A percentile compares a stretch with the other conserved stretches of the same genome.
Evolutionary conservation across 2,113 vertebrate species (phyloP).

Genomic region (Laterallus jamaicensis): DNA sequence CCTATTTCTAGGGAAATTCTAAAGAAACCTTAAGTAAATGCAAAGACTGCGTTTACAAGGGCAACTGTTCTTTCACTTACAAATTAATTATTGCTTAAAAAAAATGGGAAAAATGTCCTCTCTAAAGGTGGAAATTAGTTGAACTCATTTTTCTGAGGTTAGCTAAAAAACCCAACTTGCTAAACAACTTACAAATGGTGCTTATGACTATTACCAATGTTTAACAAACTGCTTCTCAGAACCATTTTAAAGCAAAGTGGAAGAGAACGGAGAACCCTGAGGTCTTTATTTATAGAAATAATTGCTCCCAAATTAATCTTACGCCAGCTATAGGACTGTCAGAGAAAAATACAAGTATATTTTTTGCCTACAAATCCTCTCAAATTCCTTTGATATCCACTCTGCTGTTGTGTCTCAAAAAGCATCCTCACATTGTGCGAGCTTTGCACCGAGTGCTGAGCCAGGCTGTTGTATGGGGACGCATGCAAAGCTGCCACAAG

Average conservation of each 20-base stretch:
- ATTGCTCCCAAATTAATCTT: neutral
- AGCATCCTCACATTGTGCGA: neutral
- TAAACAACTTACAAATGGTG: neutral
- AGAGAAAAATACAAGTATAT: neutral
- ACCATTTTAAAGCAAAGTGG: neutral
- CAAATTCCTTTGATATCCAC: neutral
- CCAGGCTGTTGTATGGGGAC: neutral
- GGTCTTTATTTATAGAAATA: neutral
- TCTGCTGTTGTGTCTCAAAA: neutral
- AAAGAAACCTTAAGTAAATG: neutral
- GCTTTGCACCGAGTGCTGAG: neutral
- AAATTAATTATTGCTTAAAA: neutral
- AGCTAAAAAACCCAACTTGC: neutral
- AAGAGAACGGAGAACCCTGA: neutral
- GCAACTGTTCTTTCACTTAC: neutral
- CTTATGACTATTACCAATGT: neutral
- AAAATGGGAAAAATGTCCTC: neutral
- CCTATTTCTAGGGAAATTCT: neutral
- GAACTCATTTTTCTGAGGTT: neutral
- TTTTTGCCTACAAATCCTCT: neutral
- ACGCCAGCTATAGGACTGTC: neutral
- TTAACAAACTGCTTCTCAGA: neutral
- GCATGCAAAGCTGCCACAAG: neutral
- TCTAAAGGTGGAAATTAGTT: neutral
- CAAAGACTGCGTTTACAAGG: neutral